Base-by-base conservation (phyloP, 2,888 invertebrate genomes). In the Maniola hyperantus region DNA sequence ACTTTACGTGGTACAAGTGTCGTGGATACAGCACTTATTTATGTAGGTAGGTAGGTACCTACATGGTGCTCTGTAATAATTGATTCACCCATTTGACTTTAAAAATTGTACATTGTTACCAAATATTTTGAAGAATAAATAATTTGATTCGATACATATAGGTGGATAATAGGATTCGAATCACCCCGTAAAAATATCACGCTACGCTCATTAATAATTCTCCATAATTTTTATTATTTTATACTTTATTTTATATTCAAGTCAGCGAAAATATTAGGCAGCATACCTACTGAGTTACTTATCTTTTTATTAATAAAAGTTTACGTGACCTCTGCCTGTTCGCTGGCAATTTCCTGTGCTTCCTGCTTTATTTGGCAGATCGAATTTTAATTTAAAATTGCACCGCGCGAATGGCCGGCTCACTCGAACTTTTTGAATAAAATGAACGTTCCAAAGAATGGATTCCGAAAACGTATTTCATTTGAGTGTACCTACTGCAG, bases 291-390 rank as follows among this genome's bases (percentile, higher is more conserved):
- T 74, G 82, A 79, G 81, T 83, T 82, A 80, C 83, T 87, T 85
- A 83, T 84, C 83, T 80, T 85, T 88, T 88, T 87, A 88, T 87
- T 88, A 88, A 85, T 85, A 87, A 87, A 87, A 86, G 80, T 87
- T 86, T 82, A 83, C 80, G 79, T 76, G 77, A 74, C 77, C 78
- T 75, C 76, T 69, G 79, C 77, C 78, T 74, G 77, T 74, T 75
- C 73, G 71, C 68, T 71, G 68, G 73, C 73, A 76, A 76, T 75
- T 73, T 74, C 75, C 78, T 78, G 67, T 72, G 72, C 73, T 76
- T 73, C 75, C 77, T 78, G 75, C 77, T 81, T 79, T 78, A 79
- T 81, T 76, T 74, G 71, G 65, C 71, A 67, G 70, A 71, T 73
- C 68, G 71, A 72, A 73, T 74, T 76, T 75, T 70, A 74, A 76